Evolutionary conservation across 2,797 vertebrate species (phyloP), one percentile per base, ranked within the genome.

Genomic region (Avahi laniger): DNA sequence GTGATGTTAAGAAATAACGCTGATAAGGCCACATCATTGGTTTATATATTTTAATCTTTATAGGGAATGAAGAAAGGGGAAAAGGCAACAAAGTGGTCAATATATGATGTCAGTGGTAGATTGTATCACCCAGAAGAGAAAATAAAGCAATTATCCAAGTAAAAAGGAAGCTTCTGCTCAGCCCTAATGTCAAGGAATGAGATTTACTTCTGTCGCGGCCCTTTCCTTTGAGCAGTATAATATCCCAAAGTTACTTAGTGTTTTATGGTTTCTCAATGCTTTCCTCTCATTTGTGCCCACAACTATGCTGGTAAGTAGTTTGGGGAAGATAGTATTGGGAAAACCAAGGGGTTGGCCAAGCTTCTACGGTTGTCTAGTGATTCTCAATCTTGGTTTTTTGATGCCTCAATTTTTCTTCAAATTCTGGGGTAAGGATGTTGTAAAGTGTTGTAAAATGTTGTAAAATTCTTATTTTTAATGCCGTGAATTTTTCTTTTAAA

Each of bases 31-130:
- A 82, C 54, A 18, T 78, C 65, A 81, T 33, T 59, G 35, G 41
- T 87, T 92, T 93, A 50, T 86, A 30, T 87, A 86, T 87, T 82
- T 82, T 86, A 91, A 81, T 91, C 11, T 70, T 69, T 67, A 73
- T 85, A 79, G 61, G 59, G 35, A 63, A 80, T 73, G 33, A 87
- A 90, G 84, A 69, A 83, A 84, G 33, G 85, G 57, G 67, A 79
- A 48, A 52, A 73, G 57, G 46, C 38, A 80, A 57, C 28, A 83
- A 79, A 76, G 14, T 91, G 26, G 28, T 87, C 54, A 50, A 14
- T 35, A 50, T 33, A 28, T 28, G n/a, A 33, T 92, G 72, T 33
- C 54, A 75, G 41, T 63, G 46, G 65, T 65, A 48, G 54, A n/a
- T n/a, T 67, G 5, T 70, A 15, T 61, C 52, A 89, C 84, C 57